Conservation (phyloP, 2,113 vertebrate species). For the Andinoacara biseriatus region DNA sequence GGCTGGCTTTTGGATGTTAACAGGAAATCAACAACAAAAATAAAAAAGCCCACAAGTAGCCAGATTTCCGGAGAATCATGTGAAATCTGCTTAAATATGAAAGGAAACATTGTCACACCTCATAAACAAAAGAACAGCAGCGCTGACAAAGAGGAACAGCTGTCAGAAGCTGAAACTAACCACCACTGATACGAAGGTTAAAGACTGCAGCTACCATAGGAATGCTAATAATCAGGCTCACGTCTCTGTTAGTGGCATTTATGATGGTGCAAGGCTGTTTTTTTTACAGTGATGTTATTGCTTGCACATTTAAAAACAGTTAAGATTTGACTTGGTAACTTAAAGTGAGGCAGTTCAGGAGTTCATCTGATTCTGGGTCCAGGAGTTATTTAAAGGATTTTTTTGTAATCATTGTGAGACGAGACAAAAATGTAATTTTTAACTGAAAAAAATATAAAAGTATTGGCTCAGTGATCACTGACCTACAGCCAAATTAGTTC, state of each 20-base stretch:
- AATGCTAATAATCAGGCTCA: not conserved
- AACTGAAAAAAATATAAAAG: too few relatives aligned
- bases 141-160: conserved; percentile 4
- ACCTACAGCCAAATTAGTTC: too few relatives aligned
- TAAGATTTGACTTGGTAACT: too few relatives aligned
- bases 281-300: too few relatives aligned
- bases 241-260: not conserved
- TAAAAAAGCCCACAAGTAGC: not conserved
- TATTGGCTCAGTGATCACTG: too few relatives aligned
- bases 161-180: conserved; percentile 10
- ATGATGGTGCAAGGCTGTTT: too few relatives aligned
- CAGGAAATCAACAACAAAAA: not conserved
- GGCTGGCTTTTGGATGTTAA: not conserved
- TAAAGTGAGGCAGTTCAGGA: too few relatives aligned
- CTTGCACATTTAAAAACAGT: too few relatives aligned
- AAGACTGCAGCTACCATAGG: conserved; percentile 10
- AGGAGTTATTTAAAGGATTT: too few relatives aligned
- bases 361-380: too few relatives aligned
- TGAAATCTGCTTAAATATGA: not conserved
- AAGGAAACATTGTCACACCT: not conserved
- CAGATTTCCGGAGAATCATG: not conserved
- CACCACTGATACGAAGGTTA: not conserved
- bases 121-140: not conserved
- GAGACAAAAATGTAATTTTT: too few relatives aligned
- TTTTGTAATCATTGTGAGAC: too few relatives aligned